Percentiles rank a stretch among this genome's conserved stretches.
phyloP scores from a whole-genome alignment of 2,888 invertebrate species.

The Diarsia mendica region DNA sequence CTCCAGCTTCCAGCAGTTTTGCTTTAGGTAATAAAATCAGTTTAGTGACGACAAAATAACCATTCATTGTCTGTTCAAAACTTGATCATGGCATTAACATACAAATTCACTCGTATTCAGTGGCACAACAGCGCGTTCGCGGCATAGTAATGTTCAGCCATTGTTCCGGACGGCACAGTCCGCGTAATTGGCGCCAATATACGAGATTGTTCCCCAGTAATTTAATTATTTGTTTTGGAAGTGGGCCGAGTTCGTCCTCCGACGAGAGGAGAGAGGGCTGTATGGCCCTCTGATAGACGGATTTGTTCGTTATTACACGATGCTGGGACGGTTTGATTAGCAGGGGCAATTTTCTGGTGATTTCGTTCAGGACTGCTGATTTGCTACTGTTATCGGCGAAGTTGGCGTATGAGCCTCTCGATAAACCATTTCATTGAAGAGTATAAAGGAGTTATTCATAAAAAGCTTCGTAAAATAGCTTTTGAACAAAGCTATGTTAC shows the following conservation, averaged over 20 bases:
- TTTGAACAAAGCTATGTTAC: neutral
- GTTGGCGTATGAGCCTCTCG: neutral
- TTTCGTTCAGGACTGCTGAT: conserved; percentile 6
- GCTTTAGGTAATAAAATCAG: conserved; percentile 1
- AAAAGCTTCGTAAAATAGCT: too few relatives aligned
- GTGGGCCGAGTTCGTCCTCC: conserved; percentile 49
- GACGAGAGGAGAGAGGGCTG: conserved; percentile 15
- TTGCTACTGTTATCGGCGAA: neutral
- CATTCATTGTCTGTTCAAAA: conserved; percentile 35
- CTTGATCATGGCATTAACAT: conserved; percentile 58
- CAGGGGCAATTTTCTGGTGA: conserved; percentile 9
- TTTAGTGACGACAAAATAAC: conserved; percentile 20
- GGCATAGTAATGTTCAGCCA: conserved; percentile 58
- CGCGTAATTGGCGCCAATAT: conserved; percentile 65
- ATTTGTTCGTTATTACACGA: conserved; percentile 41
- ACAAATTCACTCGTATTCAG: conserved; percentile 58
- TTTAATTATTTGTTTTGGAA: conserved; percentile 69
- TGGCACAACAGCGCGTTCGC: conserved; percentile 37
- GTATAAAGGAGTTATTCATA: neutral
- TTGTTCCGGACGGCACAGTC: conserved; percentile 58
- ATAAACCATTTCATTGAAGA: neutral
- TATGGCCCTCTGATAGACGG: conserved; percentile 20
- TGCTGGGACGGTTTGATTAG: conserved; percentile 36
- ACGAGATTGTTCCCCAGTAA: conserved; percentile 65
- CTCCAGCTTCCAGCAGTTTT: neutral